Conservation (phyloP, 2,113 vertebrate species). For the Carassius carassius region DNA sequence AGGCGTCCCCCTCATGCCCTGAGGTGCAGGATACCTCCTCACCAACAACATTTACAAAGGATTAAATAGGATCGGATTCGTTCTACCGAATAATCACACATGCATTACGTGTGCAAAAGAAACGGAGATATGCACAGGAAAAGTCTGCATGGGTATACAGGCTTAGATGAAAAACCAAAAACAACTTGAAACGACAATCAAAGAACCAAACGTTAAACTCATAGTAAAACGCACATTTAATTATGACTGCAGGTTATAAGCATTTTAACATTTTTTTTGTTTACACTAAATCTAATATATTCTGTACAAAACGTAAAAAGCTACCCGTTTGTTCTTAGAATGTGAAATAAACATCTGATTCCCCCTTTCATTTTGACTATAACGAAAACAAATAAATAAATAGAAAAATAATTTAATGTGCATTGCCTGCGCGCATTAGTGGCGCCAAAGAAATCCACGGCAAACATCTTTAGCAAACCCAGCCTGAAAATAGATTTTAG, state of each 20-base stretch:
- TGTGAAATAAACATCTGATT: slow-evolving; percentile 88
- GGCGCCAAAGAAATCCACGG: slow-evolving; percentile 43
- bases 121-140: not conserved
- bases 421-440: slow-evolving; percentile 34
- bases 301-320: slow-evolving; percentile 54
- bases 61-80: not conserved
- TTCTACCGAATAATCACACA: slow-evolving; percentile 61
- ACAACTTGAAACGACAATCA: not conserved
- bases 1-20: slow-evolving; percentile 35
- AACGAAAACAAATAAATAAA: slow-evolving; percentile 55
- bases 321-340: slow-evolving; percentile 72
- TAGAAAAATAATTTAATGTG: slow-evolving; percentile 59
- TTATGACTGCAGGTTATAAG: slow-evolving; percentile 51
- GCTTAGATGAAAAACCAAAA: not conserved
- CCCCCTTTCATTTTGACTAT: slow-evolving; percentile 58
- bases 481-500: slow-evolving; percentile 17
- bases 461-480: slow-evolving; percentile 36
- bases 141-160: not conserved
- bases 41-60: not conserved
- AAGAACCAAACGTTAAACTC: slow-evolving; percentile 27
- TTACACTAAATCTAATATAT: slow-evolving; percentile 60
- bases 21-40: slow-evolving; percentile 35
- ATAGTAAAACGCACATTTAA: slow-evolving; percentile 46
- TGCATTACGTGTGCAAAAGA: not conserved
- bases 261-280: slow-evolving; percentile 41